Base-by-base conservation (phyloP, 2,113 vertebrate genomes). In the Edolisoma coerulescens region DNA sequence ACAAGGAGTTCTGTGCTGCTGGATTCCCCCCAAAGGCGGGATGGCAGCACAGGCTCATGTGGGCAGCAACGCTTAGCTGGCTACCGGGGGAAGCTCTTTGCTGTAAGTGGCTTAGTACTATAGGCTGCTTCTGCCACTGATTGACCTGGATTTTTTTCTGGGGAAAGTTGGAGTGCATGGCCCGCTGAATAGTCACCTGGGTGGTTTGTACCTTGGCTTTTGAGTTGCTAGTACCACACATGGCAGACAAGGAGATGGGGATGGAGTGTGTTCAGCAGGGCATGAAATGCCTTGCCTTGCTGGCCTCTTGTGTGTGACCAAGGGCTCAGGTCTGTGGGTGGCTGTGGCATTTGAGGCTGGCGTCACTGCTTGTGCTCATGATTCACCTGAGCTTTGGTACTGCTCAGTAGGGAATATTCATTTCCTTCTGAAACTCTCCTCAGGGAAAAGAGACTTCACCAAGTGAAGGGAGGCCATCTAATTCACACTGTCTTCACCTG, bases 401-500 rank as follows among this genome's bases (percentile, higher is more conserved):
- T 81, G 83, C 84, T 96, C 89, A 12, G 49, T 33, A 74, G 65
- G 60, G 85, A 96, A 96, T 80, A 80, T 83, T 95, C 75, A 75
- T 86, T 94, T 80, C 87, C 85, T 89, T 91, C 84, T 91, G 80
- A 93, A 71, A 37, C 93, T 95, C 90, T 93, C 47, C 79, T 37
- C 92, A 98, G 98, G 97, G 93, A 93, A 84, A 92, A 95, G 93
- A 94, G 95, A 96, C 94, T 94, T 96, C 73, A 33, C 87, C 77
- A 94, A 97, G 90, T 35, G 95, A 97, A 97, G 95, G 92, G 96
- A 96, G 75, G 76, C 93, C 87, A 45, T 83, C 96, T 89, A 52
- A 90, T 87, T 87, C 45, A n/a, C 39, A 32, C 87, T 79, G 73
- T 86, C 69, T 90, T 90, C 87, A 69, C 44, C 78, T 78, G 86